Evolutionary conservation across 2,113 vertebrate species (phyloP), one percentile per base, ranked within the genome.

Genomic region (Megalops atlanticus): DNA sequence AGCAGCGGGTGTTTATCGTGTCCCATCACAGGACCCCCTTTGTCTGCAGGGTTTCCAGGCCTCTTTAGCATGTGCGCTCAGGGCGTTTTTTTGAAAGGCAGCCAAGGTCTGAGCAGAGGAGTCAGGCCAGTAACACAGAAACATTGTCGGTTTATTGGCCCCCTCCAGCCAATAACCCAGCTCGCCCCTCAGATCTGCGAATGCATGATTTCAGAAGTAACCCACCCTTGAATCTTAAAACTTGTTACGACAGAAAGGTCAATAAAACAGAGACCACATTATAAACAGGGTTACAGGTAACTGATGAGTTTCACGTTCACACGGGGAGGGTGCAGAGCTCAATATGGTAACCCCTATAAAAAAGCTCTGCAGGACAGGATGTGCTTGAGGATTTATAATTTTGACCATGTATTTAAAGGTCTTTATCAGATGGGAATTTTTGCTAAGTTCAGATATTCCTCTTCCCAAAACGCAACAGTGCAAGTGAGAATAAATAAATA

Each of bases 11-110:
- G 74, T 84, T 80, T 77, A 85, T 79, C 72, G 47, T 12, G 52
- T 31, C 41, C 52, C 54, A 77, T 77, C 80, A 88, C 86, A 89
- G 85, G 77, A 82, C 78, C 0, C 6, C 54, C 84, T 86, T 89
- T 89, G 88, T 83, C 52, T 84, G 76, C 54, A 80, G 38, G 58
- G 58, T 27, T 39, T 6, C 10, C 21, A 2, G 72, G 72, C 39
- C 38, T 31, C 21, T 21, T 43, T n/a, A 21, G 71, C 36, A 40
- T 40, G 39, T 40, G 38, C 21, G 39, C 24, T 41, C 12, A 33
- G 54, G 77, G 54, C 24, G 77, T 52, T 78, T n/a, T n/a, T n/a
- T 35, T 78, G 77, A 78, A 40, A 36, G 14, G 39, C 12, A 31
- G 47, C 52, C 77, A 78, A 35, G 31, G 40, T 64, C 64, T 78